phyloP scores from a whole-genome alignment of 2,888 invertebrate genomes.

The Meiosimyza decipiens region DNA sequence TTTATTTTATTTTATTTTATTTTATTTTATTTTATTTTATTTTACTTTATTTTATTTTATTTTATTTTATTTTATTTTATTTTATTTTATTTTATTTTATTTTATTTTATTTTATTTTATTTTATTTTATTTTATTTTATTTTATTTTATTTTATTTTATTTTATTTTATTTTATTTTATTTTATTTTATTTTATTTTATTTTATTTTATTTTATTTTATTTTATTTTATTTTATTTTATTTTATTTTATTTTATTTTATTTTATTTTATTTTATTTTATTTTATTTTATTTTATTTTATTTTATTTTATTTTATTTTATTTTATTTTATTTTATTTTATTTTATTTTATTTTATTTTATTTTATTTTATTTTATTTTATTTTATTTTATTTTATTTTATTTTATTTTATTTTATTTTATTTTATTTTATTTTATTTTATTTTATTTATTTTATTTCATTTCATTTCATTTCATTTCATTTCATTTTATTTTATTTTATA shows the following conservation, averaged over 20 bases:
- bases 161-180: constrained; percentile 12
- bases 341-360: constrained; percentile 13
- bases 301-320: constrained; percentile 13
- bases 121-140: background rate
- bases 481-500: background rate
- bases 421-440: constrained; percentile 13
- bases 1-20: constrained; percentile 13
- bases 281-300: background rate
- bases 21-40: constrained; percentile 2
- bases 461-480: background rate
- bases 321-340: constrained; percentile 9
- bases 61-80: constrained; percentile 10
- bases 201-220: constrained; percentile 7
- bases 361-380: constrained; percentile 2
- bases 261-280: constrained; percentile 2
- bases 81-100: constrained; percentile 10
- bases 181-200: constrained; percentile 13
- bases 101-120: constrained; percentile 1
- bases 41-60: constrained; percentile 8
- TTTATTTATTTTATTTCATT: constrained; percentile 8
- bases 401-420: constrained; percentile 11
- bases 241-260: constrained; percentile 8
- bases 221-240: constrained; percentile 13
- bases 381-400: constrained; percentile 12
- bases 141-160: constrained; percentile 10